These are phyloP conservation scores for Himalopsyche anomala DNA, from an alignment of 2,888 invertebrate genomes.

Conservation along the genomic window DNA sequence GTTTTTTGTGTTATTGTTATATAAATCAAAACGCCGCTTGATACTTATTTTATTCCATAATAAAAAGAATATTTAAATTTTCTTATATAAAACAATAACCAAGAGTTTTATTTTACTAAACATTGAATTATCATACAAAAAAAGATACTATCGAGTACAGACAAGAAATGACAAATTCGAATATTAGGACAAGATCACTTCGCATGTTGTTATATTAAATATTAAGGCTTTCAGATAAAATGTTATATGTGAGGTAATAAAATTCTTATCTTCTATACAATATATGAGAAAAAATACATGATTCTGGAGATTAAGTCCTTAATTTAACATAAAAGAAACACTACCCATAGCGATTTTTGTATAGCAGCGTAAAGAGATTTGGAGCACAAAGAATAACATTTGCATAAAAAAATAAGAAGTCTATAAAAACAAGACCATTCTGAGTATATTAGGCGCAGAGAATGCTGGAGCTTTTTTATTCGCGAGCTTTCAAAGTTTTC, in stretches of 20 bases:
- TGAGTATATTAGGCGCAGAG: constrained; percentile 48
- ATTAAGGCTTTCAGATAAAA: background rate
- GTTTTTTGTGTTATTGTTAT: too few species aligned
- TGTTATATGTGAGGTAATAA: background rate
- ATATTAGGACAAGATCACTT: background rate
- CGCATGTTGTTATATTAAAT: background rate
- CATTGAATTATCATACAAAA: too few species aligned
- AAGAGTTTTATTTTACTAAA: too few species aligned
- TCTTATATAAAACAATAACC: too few species aligned
- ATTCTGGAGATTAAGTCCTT: constrained; percentile 28
- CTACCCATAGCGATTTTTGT: constrained; percentile 46
- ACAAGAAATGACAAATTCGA: too few species aligned
- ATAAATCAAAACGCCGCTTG: too few species aligned
- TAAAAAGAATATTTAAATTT: too few species aligned
- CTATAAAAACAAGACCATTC: constrained; percentile 59
- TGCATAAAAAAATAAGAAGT: constrained; percentile 64
- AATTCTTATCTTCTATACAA: constrained; percentile 12
- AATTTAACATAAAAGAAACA: constrained; percentile 39
- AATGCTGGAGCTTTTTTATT: constrained; percentile 44
- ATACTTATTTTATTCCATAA: too few species aligned
- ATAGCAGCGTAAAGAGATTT: constrained; percentile 9
- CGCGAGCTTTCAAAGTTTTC: constrained; percentile 46
- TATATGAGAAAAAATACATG: background rate
- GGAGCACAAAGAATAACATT: constrained; percentile 56
- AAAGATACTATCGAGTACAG: too few species aligned